These are phyloP conservation scores for Drosophila rellima DNA, from an alignment of 2,888 invertebrate genomes.

Conservation along the genomic window DNA sequence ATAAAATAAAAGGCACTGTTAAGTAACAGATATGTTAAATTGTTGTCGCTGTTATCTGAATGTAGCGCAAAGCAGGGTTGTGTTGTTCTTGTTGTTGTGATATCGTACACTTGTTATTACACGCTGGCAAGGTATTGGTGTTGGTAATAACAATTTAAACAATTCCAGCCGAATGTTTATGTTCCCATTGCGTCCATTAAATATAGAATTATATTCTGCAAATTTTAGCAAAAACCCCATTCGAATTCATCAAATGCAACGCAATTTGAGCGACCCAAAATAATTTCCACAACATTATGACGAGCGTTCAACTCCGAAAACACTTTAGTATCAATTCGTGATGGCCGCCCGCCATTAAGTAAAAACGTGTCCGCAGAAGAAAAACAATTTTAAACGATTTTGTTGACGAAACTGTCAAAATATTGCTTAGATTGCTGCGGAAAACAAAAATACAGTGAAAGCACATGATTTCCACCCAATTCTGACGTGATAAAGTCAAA, in stretches of 20 bases:
- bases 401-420: conserved; percentile 79
- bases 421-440: conserved; percentile 77
- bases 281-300: conserved; percentile 67
- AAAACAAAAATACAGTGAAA: conserved; percentile 74
- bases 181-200: conserved; percentile 56
- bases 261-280: conserved; percentile 63
- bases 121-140: conserved; percentile 73
- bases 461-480: conserved; percentile 72
- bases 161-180: conserved; percentile 39
- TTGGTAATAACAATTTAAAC: conserved; percentile 71
- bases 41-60: conserved; percentile 19
- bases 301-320: conserved; percentile 78
- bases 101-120: conserved; percentile 34
- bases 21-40: conserved; percentile 20
- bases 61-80: conserved; percentile 10
- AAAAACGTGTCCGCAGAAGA: conserved; percentile 86
- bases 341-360: conserved; percentile 85
- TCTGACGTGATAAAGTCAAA: conserved; percentile 64
- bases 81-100: conserved; percentile 11
- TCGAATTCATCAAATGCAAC: conserved; percentile 59
- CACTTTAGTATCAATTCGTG: conserved; percentile 72
- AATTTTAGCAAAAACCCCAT: conserved; percentile 57
- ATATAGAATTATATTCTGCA: conserved; percentile 49
- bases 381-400: conserved; percentile 84
- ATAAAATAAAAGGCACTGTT: conserved; percentile 1